Percentiles rank a stretch among this genome's conserved stretches.
Conservation (phyloP, 2,888 invertebrate genomes). For the Meganola albula region DNA sequence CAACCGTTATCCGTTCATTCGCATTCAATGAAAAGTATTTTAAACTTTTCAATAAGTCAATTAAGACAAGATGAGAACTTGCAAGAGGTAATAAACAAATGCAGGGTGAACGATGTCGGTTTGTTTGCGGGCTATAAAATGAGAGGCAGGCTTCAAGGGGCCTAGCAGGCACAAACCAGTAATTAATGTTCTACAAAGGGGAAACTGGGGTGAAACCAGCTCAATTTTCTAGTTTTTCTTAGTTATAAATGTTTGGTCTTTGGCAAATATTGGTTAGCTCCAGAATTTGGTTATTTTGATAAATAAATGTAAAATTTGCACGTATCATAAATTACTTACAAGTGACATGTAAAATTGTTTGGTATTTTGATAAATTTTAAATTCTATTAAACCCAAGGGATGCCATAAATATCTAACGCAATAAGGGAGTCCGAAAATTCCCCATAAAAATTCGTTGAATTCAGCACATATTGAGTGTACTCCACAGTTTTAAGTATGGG, state of each 20-base stretch:
- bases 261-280: conserved; percentile 45
- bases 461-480: conserved; percentile 73
- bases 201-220: conserved; percentile 66
- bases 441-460: conserved; percentile 66
- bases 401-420: conserved; percentile 58
- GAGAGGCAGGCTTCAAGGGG: conserved; percentile 48
- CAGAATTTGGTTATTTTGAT: too few relatives aligned
- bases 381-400: conserved; percentile 56
- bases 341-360: too few relatives aligned
- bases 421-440: conserved; percentile 58
- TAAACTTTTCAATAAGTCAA: conserved; percentile 49
- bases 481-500: conserved; percentile 58
- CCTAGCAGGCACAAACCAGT: conserved; percentile 52
- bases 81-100: conserved; percentile 61
- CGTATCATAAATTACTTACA: too few relatives aligned
- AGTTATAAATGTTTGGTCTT: conserved; percentile 43
- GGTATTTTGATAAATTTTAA: conserved; percentile 47
- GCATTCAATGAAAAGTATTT: conserved; percentile 30
- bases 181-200: conserved; percentile 66
- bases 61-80: conserved; percentile 49
- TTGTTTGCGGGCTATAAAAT: conserved; percentile 71
- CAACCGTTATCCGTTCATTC: too few relatives aligned
- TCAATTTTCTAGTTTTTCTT: conserved; percentile 67
- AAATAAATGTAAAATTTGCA: too few relatives aligned
- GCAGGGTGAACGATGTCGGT: conserved; percentile 61